These are phyloP conservation scores for Montipora cactus DNA, from an alignment of 64 coral and sea anemone species.

Conservation along the genomic window DNA sequence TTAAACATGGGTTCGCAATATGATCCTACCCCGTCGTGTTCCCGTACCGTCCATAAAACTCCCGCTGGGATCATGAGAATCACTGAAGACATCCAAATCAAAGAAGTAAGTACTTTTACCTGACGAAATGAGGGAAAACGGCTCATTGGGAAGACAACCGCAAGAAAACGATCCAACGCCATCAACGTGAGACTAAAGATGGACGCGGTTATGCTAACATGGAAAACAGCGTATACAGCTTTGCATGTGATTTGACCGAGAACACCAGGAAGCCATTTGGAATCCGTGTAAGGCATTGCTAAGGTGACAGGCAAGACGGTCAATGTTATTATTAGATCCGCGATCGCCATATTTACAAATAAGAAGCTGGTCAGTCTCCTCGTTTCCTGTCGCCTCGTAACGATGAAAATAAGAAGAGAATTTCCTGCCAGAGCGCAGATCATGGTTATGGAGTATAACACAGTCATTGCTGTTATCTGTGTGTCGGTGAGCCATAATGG, in stretches of 20 bases:
- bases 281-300: background rate
- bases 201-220: background rate
- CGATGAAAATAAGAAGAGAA: background rate
- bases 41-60: background rate
- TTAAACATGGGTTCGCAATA: background rate
- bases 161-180: background rate
- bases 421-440: background rate
- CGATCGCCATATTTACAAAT: slow-evolving; percentile 17
- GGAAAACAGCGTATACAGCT: background rate
- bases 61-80: background rate
- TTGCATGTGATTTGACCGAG: background rate
- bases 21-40: background rate
- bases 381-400: background rate
- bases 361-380: background rate
- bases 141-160: background rate
- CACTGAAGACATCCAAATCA: background rate
- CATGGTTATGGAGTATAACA: background rate
- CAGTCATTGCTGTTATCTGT: background rate
- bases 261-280: background rate
- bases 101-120: too few species aligned
- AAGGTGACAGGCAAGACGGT: background rate
- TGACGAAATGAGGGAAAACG: background rate
- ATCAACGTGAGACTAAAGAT: background rate
- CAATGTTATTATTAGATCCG: background rate
- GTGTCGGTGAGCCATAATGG: background rate